Evolutionary conservation across 2,113 vertebrate genomes (phyloP).

Genomic region (Columba janthina): DNA sequence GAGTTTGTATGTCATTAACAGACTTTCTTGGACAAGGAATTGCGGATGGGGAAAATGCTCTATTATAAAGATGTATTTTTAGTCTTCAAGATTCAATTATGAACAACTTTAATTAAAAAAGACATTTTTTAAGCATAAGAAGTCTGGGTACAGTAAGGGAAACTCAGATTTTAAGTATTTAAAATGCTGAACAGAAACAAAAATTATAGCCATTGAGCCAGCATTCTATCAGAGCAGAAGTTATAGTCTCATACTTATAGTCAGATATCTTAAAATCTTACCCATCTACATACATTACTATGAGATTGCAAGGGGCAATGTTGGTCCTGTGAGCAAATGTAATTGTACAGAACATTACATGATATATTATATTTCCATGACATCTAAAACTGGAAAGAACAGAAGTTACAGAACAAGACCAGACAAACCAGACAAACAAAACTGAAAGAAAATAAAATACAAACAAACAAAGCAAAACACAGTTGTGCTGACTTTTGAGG

Average conservation of each 20-base stretch:
- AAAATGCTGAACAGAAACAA: background rate
- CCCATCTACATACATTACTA: background rate
- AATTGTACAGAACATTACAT: background rate
- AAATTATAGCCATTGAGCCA: background rate
- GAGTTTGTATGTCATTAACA: background rate
- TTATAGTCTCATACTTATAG: background rate
- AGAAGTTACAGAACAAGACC: background rate
- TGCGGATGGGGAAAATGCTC: background rate
- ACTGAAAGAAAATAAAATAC: background rate
- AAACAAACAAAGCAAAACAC: background rate
- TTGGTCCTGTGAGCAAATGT: background rate
- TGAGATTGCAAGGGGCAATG: background rate
- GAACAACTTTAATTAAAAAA: background rate
- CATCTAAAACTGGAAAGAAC: background rate
- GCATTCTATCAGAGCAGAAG: background rate
- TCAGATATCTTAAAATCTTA: background rate
- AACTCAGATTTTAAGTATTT: constrained; percentile 1
- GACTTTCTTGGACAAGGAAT: background rate
- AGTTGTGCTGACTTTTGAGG: background rate
- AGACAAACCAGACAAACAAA: background rate
- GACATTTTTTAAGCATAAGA: background rate
- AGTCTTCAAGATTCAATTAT: background rate
- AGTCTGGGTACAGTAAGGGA: background rate
- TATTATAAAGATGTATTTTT: background rate
- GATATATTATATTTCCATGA: background rate